Evolutionary conservation across 2,797 vertebrate genomes (phyloP).

Genomic region (Geotrypetes seraphini): DNA sequence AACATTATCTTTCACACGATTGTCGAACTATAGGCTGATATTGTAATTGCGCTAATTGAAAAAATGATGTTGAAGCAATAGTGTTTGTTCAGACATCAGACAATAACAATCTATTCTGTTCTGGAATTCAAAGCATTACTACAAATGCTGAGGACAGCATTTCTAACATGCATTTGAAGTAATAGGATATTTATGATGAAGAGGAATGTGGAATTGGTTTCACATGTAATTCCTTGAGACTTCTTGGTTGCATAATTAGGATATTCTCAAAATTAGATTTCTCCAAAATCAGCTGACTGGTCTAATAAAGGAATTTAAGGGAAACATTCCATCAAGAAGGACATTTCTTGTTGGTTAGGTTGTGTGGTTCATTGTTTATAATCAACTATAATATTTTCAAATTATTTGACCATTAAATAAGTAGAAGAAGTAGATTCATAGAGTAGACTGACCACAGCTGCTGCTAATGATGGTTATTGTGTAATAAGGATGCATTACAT

Average conservation of each 20-base stretch:
- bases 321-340: not conserved
- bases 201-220: constrained; percentile 20
- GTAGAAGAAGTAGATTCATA: not conserved
- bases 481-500: constrained; percentile 8
- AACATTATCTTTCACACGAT: not conserved
- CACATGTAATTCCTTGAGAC: constrained; percentile 12
- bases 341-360: not conserved
- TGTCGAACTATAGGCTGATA: constrained; percentile 3
- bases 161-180: constrained; percentile 25
- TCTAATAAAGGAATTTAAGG: constrained; percentile 7
- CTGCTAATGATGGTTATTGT: constrained; percentile 13
- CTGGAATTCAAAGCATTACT: constrained; percentile 16
- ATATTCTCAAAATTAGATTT: constrained; percentile 28
- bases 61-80: not conserved
- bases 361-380: not conserved
- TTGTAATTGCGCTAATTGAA: constrained; percentile 8
- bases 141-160: constrained; percentile 23
- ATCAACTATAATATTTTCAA: not conserved
- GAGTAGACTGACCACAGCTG: not conserved
- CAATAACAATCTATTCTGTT: not conserved
- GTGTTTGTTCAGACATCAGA: not conserved
- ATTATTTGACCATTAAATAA: not conserved
- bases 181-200: constrained; percentile 32
- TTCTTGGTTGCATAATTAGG: constrained; percentile 19
- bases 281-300: constrained; percentile 6